Evolutionary conservation across 1,140 invertebrate genomes (phyloP).

Genomic region (Listronotus bonariensis): DNA sequence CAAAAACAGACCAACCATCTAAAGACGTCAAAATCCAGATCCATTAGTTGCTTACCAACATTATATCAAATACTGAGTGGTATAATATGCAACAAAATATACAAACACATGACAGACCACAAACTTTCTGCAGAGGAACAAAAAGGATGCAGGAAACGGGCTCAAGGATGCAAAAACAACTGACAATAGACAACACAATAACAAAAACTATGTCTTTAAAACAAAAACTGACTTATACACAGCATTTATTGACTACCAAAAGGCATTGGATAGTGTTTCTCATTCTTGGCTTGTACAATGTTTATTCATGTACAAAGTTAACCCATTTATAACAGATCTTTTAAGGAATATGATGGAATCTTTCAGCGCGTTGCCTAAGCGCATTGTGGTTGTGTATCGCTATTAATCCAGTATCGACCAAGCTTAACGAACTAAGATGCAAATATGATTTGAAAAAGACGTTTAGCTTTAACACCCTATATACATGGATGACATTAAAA

Average conservation of each 20-base stretch:
- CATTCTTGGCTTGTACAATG: slow-evolving; percentile 39
- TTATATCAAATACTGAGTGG: slow-evolving; percentile 21
- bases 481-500: slow-evolving; percentile 1
- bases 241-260: slow-evolving; percentile 40
- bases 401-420: slow-evolving; percentile 2
- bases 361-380: slow-evolving; percentile 32
- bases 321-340: slow-evolving; percentile 7
- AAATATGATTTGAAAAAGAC: too few relatives aligned
- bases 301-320: slow-evolving; percentile 33
- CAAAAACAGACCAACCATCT: slow-evolving; percentile 9
- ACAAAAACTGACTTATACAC: slow-evolving; percentile 23
- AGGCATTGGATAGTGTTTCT: slow-evolving; percentile 34
- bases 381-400: slow-evolving; percentile 29
- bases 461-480: neutral
- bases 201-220: slow-evolving; percentile 26
- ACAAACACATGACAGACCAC: slow-evolving; percentile 23
- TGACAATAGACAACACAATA: slow-evolving; percentile 36
- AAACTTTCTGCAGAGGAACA: slow-evolving; percentile 39
- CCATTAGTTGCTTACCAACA: slow-evolving; percentile 24
- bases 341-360: slow-evolving; percentile 14
- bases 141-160: slow-evolving; percentile 33
- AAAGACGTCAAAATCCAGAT: slow-evolving; percentile 16
- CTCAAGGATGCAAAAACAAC: slow-evolving; percentile 39
- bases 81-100: slow-evolving; percentile 9
- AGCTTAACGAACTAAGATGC: slow-evolving; percentile 3